These are phyloP conservation scores for Apotomis capreana DNA, from an alignment of 2,888 invertebrate genomes.

Conservation along the genomic window DNA sequence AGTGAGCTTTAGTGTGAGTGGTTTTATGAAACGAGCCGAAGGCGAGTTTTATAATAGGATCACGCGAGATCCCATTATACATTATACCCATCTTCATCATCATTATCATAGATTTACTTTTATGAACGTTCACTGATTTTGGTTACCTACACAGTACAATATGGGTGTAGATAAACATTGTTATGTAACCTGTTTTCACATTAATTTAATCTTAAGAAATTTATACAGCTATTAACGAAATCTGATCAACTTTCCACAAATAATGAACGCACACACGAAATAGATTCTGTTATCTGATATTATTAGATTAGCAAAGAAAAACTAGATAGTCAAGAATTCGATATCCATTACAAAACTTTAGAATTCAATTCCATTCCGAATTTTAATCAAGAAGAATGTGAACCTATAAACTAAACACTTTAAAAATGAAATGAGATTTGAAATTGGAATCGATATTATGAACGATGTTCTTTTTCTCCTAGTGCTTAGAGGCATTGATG, in stretches of 20 bases:
- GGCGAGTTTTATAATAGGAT: no score
- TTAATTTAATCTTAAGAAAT: not conserved
- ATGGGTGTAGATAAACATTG: not conserved
- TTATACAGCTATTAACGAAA: constrained; percentile 16
- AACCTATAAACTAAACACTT: constrained; percentile 21
- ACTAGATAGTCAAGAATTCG: constrained; percentile 10
- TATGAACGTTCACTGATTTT: no score
- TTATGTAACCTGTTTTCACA: not conserved
- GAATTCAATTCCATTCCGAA: not conserved
- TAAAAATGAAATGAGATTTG: constrained; percentile 30
- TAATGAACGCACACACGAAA: constrained; percentile 21
- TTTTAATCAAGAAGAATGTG: constrained; percentile 18
- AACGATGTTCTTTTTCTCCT: constrained; percentile 30
- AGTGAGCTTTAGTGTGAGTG: no score
- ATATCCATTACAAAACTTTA: constrained; percentile 21
- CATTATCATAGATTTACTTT: no score
- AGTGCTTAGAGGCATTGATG: constrained; percentile 32
- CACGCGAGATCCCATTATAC: no score
- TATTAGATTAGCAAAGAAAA: constrained; percentile 33
- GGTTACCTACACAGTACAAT: not conserved
- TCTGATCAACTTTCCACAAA: constrained; percentile 33
- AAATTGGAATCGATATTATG: constrained; percentile 37
- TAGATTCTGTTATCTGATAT: constrained; percentile 28
- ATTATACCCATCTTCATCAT: no score
- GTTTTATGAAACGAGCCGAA: no score